These are phyloP conservation scores for Melanotaenia duboulayi DNA, from an alignment of 2,113 vertebrate genomes.

Conservation along the genomic window DNA sequence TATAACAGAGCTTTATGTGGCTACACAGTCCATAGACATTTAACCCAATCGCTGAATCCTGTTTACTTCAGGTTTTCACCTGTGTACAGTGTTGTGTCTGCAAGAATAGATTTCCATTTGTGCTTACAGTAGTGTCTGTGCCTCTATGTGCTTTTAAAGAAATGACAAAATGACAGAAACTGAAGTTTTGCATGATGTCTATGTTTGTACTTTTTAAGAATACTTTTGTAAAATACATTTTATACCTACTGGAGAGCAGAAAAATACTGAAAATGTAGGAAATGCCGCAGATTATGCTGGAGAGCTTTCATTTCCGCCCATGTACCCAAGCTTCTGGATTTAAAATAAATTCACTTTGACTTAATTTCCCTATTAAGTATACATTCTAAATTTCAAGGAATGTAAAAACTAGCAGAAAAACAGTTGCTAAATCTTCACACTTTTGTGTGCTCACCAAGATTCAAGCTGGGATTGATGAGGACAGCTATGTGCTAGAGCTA, in stretches of 20 bases:
- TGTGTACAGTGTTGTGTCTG: not conserved
- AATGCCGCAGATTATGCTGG: no score
- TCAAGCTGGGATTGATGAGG: slow-evolving; percentile 16
- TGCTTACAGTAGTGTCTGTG: not conserved
- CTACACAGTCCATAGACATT: not conserved
- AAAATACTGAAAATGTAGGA: no score
- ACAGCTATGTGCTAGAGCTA: slow-evolving; percentile 4
- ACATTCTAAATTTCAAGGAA: not conserved
- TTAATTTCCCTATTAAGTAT: no score
- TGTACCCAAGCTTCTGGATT: no score
- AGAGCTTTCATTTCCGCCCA: no score
- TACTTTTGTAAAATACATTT: not conserved
- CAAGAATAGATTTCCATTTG: slow-evolving; percentile 14
- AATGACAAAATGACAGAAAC: not conserved
- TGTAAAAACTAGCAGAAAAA: slow-evolving; percentile 7
- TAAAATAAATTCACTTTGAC: no score
- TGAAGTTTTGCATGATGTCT: not conserved
- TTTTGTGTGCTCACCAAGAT: not conserved
- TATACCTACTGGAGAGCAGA: no score
- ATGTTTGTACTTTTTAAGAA: not conserved
- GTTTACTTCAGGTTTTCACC: not conserved
- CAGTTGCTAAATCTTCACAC: not conserved
- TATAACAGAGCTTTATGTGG: not conserved
- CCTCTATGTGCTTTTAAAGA: not conserved
- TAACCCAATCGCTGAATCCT: slow-evolving; percentile 16